These are phyloP conservation scores for Xenopus laevis DNA, from an alignment of 2,113 vertebrate species.

Conservation along the genomic window DNA sequence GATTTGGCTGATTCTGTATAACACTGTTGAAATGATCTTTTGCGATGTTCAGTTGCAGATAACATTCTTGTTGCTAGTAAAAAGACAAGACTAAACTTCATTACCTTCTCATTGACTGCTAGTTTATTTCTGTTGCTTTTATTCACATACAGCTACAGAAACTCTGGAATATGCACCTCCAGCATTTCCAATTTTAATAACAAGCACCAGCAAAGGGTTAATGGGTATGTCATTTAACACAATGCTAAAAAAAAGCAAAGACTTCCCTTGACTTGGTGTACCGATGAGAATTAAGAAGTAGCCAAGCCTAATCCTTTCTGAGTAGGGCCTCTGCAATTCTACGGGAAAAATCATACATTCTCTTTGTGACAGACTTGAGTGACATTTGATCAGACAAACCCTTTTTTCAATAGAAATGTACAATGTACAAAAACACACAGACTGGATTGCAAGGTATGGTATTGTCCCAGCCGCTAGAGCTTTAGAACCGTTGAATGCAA, in stretches of 20 bases:
- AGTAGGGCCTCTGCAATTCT: conserved; percentile 23
- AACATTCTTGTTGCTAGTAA: too few species aligned
- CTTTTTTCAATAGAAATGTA: conserved; percentile 24
- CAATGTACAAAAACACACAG: conserved; percentile 39
- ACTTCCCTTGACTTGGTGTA: conserved; percentile 24
- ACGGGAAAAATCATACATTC: conserved; percentile 40
- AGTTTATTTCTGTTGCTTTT: too few species aligned
- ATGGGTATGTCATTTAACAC: conserved; percentile 24
- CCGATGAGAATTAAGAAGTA: conserved; percentile 41
- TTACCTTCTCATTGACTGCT: too few species aligned
- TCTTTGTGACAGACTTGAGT: conserved; percentile 37
- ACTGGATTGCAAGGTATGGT: conserved; percentile 29
- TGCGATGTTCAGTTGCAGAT: too few species aligned
- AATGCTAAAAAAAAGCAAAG: conserved; percentile 35
- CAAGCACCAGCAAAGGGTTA: conserved; percentile 8
- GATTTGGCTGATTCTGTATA: too few species aligned
- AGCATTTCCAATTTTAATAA: not conserved
- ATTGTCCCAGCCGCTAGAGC: conserved; percentile 3
- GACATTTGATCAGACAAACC: conserved; percentile 45
- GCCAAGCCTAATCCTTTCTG: conserved; percentile 32
- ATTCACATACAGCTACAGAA: too few species aligned
- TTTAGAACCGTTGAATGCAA: conserved; percentile 13
- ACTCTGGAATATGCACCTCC: too few species aligned
- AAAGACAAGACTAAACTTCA: too few species aligned
- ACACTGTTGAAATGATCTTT: too few species aligned